Percentiles rank a stretch among this genome's conserved stretches.
Conservation (phyloP, 2,797 vertebrate species). For the Centropyge bicolor region DNA sequence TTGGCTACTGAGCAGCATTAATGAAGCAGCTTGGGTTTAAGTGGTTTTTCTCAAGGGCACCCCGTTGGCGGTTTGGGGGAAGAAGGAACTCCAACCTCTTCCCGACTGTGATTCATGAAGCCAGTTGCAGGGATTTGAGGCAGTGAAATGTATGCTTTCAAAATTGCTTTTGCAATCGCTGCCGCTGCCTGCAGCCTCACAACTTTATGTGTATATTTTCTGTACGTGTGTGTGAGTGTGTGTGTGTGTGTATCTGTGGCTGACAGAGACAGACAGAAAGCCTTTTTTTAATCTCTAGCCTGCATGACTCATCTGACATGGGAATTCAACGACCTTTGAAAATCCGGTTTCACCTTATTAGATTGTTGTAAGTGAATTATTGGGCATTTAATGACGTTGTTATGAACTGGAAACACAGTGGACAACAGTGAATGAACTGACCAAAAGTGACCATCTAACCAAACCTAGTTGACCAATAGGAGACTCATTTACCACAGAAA, state of each 20-base stretch:
- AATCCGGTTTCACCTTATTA: constrained; percentile 72
- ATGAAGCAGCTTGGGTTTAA: constrained; percentile 31
- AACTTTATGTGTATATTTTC: background rate
- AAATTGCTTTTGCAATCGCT: constrained; percentile 42
- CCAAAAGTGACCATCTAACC: constrained; percentile 21
- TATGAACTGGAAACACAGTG: constrained; percentile 45
- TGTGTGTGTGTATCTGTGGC: constrained; percentile 19
- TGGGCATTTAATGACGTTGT: constrained; percentile 52
- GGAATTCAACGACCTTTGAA: constrained; percentile 77
- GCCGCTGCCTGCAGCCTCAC: constrained; percentile 13
- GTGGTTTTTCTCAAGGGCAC: constrained; percentile 28
- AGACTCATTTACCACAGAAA: background rate
- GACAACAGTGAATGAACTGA: constrained; percentile 33
- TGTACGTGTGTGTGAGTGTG: background rate
- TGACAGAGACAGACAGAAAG: constrained; percentile 39
- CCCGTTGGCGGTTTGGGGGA: constrained; percentile 5
- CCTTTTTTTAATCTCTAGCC: constrained; percentile 34
- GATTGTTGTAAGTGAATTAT: constrained; percentile 69
- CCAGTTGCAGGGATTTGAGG: constrained; percentile 4
- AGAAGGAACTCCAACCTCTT: constrained; percentile 9
- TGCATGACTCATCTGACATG: constrained; percentile 70
- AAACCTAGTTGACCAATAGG: background rate
- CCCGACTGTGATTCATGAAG: background rate
- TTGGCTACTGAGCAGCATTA: constrained; percentile 25
- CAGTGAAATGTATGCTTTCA: constrained; percentile 7